Evolutionary conservation across 92 coral and sea anemone species (phyloP).

Genomic region (Porites evermanni): DNA sequence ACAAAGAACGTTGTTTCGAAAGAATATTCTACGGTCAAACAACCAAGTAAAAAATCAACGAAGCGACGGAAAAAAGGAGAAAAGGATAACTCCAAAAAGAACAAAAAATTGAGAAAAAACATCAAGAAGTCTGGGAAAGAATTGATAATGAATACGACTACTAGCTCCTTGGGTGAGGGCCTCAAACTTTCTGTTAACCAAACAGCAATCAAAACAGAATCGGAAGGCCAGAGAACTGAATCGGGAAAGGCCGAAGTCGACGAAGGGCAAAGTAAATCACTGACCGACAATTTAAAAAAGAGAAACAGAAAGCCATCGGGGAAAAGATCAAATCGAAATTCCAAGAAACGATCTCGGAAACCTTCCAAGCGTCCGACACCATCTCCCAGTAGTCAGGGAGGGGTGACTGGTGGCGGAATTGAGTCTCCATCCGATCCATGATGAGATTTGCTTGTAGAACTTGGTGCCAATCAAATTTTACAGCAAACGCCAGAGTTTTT

Average conservation of each 20-base stretch:
- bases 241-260: not conserved
- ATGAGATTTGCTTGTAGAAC: not conserved
- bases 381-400: slow-evolving; percentile 12
- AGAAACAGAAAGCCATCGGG: slow-evolving; percentile 26
- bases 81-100: not conserved
- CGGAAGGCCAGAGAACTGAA: not conserved
- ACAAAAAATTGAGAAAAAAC: slow-evolving; percentile 23
- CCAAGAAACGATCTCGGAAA: slow-evolving; percentile 14
- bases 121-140: slow-evolving; percentile 20
- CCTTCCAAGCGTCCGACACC: not conserved
- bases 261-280: not conserved
- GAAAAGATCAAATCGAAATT: slow-evolving; percentile 6
- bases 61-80: slow-evolving; percentile 30
- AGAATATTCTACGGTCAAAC: not conserved
- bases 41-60: not conserved
- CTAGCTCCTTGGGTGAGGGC: not conserved
- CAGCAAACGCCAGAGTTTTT: no score
- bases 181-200: not conserved
- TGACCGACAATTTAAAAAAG: slow-evolving; percentile 17
- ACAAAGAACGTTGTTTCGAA: not conserved
- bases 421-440: not conserved
- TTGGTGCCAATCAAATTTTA: no score
- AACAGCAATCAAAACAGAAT: slow-evolving; percentile 6
- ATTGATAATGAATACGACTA: not conserved
- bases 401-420: slow-evolving; percentile 1